These are phyloP conservation scores for Notodonta ziczac DNA, from an alignment of 2,888 invertebrate species.

Conservation along the genomic window DNA sequence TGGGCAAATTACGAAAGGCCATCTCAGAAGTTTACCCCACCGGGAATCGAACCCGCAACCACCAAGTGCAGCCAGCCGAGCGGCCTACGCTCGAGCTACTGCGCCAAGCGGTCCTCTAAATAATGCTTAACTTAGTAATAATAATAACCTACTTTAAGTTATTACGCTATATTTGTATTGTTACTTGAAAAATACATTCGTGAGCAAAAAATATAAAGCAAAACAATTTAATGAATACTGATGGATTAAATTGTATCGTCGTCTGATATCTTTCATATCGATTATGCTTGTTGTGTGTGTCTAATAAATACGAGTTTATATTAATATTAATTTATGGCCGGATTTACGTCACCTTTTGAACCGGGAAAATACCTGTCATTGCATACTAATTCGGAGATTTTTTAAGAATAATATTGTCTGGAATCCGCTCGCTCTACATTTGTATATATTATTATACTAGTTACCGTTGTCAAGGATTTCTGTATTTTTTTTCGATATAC, in stretches of 20 bases:
- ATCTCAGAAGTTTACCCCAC: too few species aligned
- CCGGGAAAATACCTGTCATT: constrained; percentile 9
- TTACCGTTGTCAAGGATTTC: background rate
- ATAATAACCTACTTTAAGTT: background rate
- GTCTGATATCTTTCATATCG: constrained; percentile 15
- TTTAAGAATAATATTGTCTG: background rate
- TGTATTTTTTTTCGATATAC: background rate
- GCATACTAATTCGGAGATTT: background rate
- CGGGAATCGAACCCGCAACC: too few species aligned
- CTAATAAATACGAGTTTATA: constrained; percentile 30
- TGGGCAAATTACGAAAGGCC: too few species aligned
- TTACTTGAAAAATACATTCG: background rate
- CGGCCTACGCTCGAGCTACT: too few species aligned
- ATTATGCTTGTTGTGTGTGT: constrained; percentile 26
- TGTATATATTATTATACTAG: background rate
- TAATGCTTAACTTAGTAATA: too few species aligned
- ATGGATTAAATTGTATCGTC: constrained; percentile 12
- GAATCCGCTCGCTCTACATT: background rate
- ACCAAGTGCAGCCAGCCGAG: too few species aligned
- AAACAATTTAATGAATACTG: constrained; percentile 8
- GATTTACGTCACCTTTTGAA: constrained; percentile 26
- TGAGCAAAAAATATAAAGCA: background rate
- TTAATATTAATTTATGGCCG: constrained; percentile 32
- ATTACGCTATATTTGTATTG: background rate
- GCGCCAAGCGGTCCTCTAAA: too few species aligned